Base-by-base conservation (phyloP, 2,888 invertebrate genomes). In the Thymelicus acteon region DNA sequence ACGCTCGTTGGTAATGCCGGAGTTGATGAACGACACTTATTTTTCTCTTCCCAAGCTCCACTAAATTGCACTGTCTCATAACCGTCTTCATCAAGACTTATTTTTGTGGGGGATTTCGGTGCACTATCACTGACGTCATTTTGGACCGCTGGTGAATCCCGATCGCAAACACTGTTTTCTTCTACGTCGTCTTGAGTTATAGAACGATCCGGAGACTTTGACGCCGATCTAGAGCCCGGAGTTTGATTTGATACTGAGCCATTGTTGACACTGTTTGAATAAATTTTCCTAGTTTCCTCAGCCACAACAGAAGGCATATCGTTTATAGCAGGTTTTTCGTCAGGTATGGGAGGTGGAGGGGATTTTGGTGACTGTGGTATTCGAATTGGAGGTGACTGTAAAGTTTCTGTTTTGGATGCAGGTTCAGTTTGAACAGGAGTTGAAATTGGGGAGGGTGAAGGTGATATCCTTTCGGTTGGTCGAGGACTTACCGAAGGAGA, bases 11-110 rank as follows among this genome's bases (percentile, higher is more conserved):
- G 85, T 39, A 88, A 87, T 75, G 91, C 91, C 1, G 92, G 92
- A 57, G 93, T 92, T 39, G 92, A 92, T 61, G 93, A 91, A 52
- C 90, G 87, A 31, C 91, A 86, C 75, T 87, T 88, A 67, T 76
- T 80, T 81, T 89, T 90, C 63, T 89, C 89, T 72, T 90, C 89
- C 90, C 90, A 90, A 54, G 86, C 88, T 49, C 82, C 86, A 78
- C 81, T 85, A 76, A 87, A 89, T 72, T 87, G 84, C 75, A 89
- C 82, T 52, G 86, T 82, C 74, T 91, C 91, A 75, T 91, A 91
- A 71, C 77, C 84, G 71, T 89, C 86, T 72, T 89, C 89, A 73
- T 80, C 82, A 65, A 77, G 78, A 73, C 75, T 75, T 61, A 65
- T 73, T 62, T 77, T 79, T 13, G 76, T 84, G 44, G 85, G 82